A percentile compares a stretch with the other conserved stretches of the same genome.
Evolutionary conservation across 2,113 vertebrate species (phyloP).

Genomic region (Heteronetta atricapilla): DNA sequence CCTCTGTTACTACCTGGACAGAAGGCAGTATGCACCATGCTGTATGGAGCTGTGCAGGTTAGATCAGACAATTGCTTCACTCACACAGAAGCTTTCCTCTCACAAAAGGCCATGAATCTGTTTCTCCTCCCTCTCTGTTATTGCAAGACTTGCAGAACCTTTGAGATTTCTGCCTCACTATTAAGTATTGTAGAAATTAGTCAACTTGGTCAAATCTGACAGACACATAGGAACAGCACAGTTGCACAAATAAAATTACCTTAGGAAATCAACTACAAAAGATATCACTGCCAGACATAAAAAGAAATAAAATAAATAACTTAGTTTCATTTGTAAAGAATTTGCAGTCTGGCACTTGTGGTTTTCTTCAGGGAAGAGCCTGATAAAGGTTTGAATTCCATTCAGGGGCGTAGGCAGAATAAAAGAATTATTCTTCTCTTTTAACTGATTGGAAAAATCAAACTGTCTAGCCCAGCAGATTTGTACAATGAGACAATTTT

Average conservation of each 20-base stretch:
- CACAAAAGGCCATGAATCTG: neutral
- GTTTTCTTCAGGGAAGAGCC: neutral
- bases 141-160: neutral
- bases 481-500: neutral
- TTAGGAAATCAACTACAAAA: neutral
- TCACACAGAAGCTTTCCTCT: neutral
- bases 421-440: neutral
- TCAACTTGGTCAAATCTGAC: neutral
- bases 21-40: neutral
- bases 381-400: conserved; percentile 48
- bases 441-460: neutral
- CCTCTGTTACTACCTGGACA: neutral
- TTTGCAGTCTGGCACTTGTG: neutral
- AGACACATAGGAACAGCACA: neutral
- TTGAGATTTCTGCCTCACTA: neutral
- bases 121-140: neutral
- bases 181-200: neutral
- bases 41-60: neutral
- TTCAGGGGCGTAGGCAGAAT: neutral
- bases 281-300: neutral
- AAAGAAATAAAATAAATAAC: neutral
- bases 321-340: conserved; percentile 28
- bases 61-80: neutral
- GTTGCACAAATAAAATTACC: neutral
- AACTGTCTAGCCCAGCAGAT: neutral